Base-by-base conservation (phyloP, 2,888 invertebrate genomes). In the Noctua janthe region DNA sequence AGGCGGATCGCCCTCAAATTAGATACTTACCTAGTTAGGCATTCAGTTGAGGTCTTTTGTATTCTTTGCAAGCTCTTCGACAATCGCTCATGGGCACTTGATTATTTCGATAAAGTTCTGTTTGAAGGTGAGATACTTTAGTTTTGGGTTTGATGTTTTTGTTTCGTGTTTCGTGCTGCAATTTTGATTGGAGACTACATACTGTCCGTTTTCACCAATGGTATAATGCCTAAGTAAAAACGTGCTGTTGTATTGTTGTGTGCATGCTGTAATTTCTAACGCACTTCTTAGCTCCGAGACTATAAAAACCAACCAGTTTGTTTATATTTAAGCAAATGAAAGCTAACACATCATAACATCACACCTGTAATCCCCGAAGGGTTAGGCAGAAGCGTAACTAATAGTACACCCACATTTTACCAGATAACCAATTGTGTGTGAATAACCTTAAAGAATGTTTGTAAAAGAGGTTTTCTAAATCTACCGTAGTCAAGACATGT, bases 1-100 rank as follows among this genome's bases (percentile, higher is more conserved):
- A 84, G 91, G 89, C 89, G 88, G 89, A 90, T 87, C 88, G 81
- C 85, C 87, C 87, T 87, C 82, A 86, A 88, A 90, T 86, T 88
- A 80, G 85, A 87, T 91, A 87, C 88, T 90, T 88, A 81, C 84
- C 85, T 90, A 85, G 89, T 89, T 87, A 85, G 83, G 86, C 86
- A 91, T 91, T 91, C 89, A 80, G 85, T 74, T 49, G 35, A 62
- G 79, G 82, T 89, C 84, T 82, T 92, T 91, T 83, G 89, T 91
- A 92, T 93, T 92, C 92, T 77, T 83, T 59, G 74, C 71, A 51
- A 76, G 83, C 69, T 80, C 71, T 72, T 70, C 76, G n/a, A 82
- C 80, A 78, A 79, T 74, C 76, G 71, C 79, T 78, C 80, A 78
- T 74, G 74, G 80, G 71, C 69, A 67, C 76, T 77, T 81, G 64